Percentiles rank a stretch among this genome's conserved stretches.
Conservation (phyloP, 2,888 invertebrate genomes). For the Pterostichus niger region DNA sequence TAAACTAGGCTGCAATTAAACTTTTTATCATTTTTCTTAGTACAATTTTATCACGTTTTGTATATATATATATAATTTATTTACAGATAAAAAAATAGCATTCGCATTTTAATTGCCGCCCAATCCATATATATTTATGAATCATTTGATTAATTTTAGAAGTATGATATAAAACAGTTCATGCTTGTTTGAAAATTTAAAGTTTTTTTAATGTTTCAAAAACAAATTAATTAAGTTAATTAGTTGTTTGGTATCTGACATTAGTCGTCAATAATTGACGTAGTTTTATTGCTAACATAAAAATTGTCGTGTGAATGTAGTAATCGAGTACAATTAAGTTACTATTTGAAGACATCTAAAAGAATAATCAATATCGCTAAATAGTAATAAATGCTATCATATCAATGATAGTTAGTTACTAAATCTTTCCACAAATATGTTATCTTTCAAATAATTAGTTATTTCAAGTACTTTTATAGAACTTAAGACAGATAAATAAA, state of each 20-base stretch:
- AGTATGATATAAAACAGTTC: neutral
- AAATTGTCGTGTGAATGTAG: slow-evolving; percentile 31
- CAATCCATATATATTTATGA: slow-evolving; percentile 4
- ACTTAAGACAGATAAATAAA: slow-evolving; percentile 23
- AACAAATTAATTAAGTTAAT: slow-evolving; percentile 44
- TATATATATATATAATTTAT: slow-evolving; percentile 9
- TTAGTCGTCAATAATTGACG: slow-evolving; percentile 44
- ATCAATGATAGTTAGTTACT: neutral
- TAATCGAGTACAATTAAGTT: slow-evolving; percentile 27
- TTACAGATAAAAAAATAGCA: slow-evolving; percentile 26
- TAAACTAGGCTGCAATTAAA: neutral
- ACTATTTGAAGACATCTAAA: neutral
- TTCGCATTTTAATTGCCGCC: neutral
- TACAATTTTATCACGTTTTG: slow-evolving; percentile 30
- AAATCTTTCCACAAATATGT: slow-evolving; percentile 39
- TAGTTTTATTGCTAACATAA: slow-evolving; percentile 20
- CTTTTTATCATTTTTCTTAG: slow-evolving; percentile 7
- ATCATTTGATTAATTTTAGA: slow-evolving; percentile 9
- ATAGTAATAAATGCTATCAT: slow-evolving; percentile 29
- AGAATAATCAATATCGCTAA: slow-evolving; percentile 16
- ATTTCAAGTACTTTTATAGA: slow-evolving; percentile 33
- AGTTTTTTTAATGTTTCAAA: neutral
- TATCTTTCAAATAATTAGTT: slow-evolving; percentile 29
- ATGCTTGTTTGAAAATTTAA: neutral
- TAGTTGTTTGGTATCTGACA: slow-evolving; percentile 44